Base-by-base conservation (phyloP, 2,113 vertebrate genomes). In the Toxotes jaculatrix region DNA sequence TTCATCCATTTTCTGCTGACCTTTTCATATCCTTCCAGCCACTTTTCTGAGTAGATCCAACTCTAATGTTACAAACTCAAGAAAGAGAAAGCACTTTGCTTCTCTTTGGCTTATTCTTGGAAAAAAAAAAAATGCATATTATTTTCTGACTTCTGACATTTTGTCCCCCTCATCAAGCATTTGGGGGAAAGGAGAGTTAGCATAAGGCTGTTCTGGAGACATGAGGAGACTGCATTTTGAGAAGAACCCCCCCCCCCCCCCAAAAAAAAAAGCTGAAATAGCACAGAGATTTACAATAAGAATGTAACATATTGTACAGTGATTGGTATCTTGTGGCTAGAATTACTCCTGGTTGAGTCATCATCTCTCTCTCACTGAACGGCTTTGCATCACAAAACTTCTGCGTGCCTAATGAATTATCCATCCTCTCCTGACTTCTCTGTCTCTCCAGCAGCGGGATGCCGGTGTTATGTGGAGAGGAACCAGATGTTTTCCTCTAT, bases 401-500 rank as follows among this genome's bases (percentile, higher is more conserved):
- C 27, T 71, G 72, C 51, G 1, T 65, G 69, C 69, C 76, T 77
- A 77, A 91, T 87, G 75, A 87, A 88, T 87, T 63, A 77, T 87
- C 80, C 79, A 36, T 73, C 67, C 67, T 84, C 66, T 78, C 65
- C 60, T 69, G 64, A 77, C 74, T 77, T 43, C 38, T 68, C 66
- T 57, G 70, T 65, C 61, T 86, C 12, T 73, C 56, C 42, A 60
- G 60, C 81, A 68, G 89, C 43, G 43, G 76, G 76, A 74, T 11
- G 56, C 38, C 38, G 16, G 10, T 79, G 61, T 67, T 66, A 42
- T 76, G 65, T 78, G 71, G 66, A 90, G 74, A 84, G n/a, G 63
- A 87, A 74, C 68, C 89, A 91, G 92, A 92, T 92, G 89, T 87
- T 84, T 88, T 57, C 11, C 4, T 23, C 49, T 45, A 27, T 34